phyloP scores from a whole-genome alignment of 2,888 invertebrate genomes.

The Meteorus colon region DNA sequence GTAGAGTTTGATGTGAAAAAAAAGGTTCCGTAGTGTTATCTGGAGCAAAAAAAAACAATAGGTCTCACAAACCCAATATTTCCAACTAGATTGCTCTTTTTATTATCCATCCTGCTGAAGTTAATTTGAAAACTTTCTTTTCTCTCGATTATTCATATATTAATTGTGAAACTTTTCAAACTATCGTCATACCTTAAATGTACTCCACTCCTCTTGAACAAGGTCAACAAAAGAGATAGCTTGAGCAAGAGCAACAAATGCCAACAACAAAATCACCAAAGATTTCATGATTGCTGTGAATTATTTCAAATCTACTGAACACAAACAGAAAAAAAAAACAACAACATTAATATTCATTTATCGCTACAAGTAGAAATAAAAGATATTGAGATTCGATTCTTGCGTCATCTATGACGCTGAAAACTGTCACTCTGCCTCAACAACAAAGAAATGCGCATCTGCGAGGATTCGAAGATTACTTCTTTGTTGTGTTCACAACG shows the following conservation, averaged over 20 bases:
- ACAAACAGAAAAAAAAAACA: not conserved
- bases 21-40: not conserved
- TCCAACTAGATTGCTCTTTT: too few species aligned
- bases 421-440: not conserved
- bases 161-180: too few species aligned
- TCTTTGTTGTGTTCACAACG: too few species aligned
- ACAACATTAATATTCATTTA: too few species aligned
- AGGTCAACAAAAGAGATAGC: slow-evolving; percentile 84
- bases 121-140: not conserved
- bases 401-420: not conserved
- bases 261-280: slow-evolving; percentile 71
- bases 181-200: slow-evolving; percentile 79
- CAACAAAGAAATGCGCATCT: too few species aligned
- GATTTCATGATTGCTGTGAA: slow-evolving; percentile 66
- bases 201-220: slow-evolving; percentile 84
- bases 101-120: too few species aligned
- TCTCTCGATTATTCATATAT: too few species aligned
- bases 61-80: too few species aligned
- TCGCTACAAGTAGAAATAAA: too few species aligned
- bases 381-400: not conserved
- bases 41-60: too few species aligned
- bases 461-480: too few species aligned
- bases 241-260: slow-evolving; percentile 76
- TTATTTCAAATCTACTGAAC: not conserved
- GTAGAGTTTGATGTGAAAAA: not conserved